Percentiles rank a stretch among this genome's conserved stretches.
phyloP scores from a whole-genome alignment of 2,888 invertebrate species.

The Ophioninae sp. region DNA sequence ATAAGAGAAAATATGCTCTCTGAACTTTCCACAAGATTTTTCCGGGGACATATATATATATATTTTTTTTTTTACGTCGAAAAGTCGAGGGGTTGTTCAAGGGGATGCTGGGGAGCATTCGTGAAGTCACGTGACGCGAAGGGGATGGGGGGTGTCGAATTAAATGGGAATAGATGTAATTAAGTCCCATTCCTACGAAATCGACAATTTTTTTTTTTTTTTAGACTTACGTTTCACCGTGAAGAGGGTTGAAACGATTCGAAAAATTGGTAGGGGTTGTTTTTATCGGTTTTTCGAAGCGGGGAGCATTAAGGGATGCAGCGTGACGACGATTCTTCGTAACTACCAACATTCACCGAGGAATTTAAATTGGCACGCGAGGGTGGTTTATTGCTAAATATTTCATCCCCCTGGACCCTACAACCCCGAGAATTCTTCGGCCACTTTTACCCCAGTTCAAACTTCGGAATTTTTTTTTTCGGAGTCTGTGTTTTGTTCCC shows the following conservation, averaged over 20 bases:
- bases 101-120: constrained; percentile 70
- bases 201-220: constrained; percentile 50
- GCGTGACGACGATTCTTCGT: constrained; percentile 62
- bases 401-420: constrained; percentile 28
- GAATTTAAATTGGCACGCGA: constrained; percentile 75
- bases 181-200: constrained; percentile 80
- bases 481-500: background rate
- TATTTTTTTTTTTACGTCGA: constrained; percentile 5
- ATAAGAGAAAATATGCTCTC: constrained; percentile 32
- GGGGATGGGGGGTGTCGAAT: constrained; percentile 71
- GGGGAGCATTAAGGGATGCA: constrained; percentile 35
- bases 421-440: constrained; percentile 54
- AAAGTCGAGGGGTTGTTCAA: constrained; percentile 7
- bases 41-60: background rate
- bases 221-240: constrained; percentile 35
- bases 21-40: constrained; percentile 3
- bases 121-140: constrained; percentile 73
- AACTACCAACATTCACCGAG: constrained; percentile 53
- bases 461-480: constrained; percentile 10
- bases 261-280: constrained; percentile 37
- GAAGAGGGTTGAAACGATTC: constrained; percentile 39
- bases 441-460: constrained; percentile 53
- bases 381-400: constrained; percentile 62
- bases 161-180: constrained; percentile 81
- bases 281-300: constrained; percentile 40